phyloP scores from a whole-genome alignment of 2,797 vertebrate genomes.

The Eulemur mongoz region DNA sequence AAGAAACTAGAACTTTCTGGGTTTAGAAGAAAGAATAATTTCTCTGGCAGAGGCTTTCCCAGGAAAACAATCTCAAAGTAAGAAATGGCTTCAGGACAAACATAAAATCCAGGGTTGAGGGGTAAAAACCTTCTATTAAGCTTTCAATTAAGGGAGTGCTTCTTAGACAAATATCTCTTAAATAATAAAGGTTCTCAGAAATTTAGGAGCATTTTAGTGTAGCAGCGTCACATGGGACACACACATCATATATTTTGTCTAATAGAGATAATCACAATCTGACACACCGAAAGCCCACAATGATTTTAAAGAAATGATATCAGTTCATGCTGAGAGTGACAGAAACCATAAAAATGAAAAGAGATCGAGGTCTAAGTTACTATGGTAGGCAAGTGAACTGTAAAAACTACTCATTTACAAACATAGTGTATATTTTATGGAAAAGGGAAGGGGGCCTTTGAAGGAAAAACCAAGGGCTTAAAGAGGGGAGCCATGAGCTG shows the following conservation, averaged over 20 bases:
- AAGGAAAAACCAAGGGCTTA: not conserved
- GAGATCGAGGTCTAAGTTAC: not conserved
- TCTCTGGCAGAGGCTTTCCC: not conserved
- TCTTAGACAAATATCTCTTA: not conserved
- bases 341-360: not conserved
- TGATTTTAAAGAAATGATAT: not conserved
- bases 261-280: not conserved
- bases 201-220: not conserved
- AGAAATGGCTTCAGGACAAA: not conserved
- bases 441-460: not conserved
- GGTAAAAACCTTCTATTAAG: not conserved
- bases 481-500: not conserved
- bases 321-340: not conserved
- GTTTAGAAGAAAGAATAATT: not conserved
- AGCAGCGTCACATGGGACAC: not conserved
- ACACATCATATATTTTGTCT: not conserved
- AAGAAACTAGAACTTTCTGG: not conserved
- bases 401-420: not conserved
- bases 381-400: not conserved
- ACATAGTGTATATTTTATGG: not conserved
- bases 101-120: not conserved
- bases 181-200: not conserved
- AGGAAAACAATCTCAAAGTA: not conserved
- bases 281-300: not conserved
- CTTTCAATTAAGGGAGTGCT: not conserved